phyloP scores from a whole-genome alignment of 2,888 invertebrate species.

The Lottia gigantea region DNA sequence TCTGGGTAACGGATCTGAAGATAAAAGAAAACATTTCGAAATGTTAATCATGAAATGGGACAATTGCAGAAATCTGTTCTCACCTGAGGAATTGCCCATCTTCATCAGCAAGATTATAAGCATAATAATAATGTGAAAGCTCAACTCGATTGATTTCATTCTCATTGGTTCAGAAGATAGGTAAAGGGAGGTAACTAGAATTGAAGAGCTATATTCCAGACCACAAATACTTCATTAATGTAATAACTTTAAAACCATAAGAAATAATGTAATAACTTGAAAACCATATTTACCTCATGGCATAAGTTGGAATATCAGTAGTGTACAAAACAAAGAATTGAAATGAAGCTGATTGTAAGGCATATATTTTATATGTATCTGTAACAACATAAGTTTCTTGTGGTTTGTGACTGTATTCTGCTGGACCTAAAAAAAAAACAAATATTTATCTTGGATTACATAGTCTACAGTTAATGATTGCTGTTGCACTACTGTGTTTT shows the following conservation, averaged over 20 bases:
- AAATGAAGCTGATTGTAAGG: conserved; percentile 46
- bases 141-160: too few relatives aligned
- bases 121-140: too few relatives aligned
- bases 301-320: conserved; percentile 58
- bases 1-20: conserved; percentile 56
- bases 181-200: background rate
- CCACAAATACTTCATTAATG: background rate
- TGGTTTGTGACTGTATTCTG: conserved; percentile 52
- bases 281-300: conserved; percentile 55
- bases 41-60: too few relatives aligned
- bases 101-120: too few relatives aligned
- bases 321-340: conserved; percentile 58
- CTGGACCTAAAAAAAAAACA: conserved; percentile 40
- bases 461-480: too few relatives aligned
- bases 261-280: too few relatives aligned
- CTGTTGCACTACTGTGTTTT: too few relatives aligned
- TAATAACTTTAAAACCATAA: too few relatives aligned
- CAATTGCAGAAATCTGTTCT: too few relatives aligned
- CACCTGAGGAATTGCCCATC: too few relatives aligned
- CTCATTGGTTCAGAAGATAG: background rate
- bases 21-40: conserved; percentile 13
- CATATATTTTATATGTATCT: conserved; percentile 63
- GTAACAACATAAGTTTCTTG: conserved; percentile 58
- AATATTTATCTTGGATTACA: too few relatives aligned
- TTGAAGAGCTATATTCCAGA: background rate